Conservation (phyloP, 2,113 vertebrate genomes). For the Cygnus atratus region DNA sequence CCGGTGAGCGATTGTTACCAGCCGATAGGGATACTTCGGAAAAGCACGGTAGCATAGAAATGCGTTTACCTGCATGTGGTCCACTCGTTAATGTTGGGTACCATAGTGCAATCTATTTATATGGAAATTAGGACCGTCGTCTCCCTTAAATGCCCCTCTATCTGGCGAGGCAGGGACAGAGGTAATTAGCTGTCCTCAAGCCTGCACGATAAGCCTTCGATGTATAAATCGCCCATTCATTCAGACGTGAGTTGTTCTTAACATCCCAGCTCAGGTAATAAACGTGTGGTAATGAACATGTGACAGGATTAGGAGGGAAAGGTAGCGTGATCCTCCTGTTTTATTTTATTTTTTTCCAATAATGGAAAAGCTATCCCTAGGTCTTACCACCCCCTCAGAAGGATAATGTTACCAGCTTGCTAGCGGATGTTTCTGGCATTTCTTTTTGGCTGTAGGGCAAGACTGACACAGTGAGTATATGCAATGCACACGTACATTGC, state of each 20-base stretch:
- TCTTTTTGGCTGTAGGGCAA: background rate
- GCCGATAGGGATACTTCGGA: background rate
- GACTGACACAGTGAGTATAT: rapidly evolving
- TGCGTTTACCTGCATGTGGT: background rate
- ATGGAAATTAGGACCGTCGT: background rate
- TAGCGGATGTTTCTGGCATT: background rate
- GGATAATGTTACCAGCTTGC: rapidly evolving
- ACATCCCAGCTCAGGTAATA: background rate
- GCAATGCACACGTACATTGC: background rate
- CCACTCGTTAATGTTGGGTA: background rate
- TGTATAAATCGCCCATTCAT: background rate
- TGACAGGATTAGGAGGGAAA: background rate
- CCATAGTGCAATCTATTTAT: background rate
- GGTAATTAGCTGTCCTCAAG: background rate
- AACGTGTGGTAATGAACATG: background rate
- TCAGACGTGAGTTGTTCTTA: background rate
- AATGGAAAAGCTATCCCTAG: background rate
- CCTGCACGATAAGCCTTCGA: rapidly evolving
- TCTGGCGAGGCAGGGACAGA: background rate
- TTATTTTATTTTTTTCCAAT: background rate
- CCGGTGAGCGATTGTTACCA: background rate
- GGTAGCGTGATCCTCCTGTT: rapidly evolving
- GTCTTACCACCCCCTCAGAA: background rate
- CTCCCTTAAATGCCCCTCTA: background rate
- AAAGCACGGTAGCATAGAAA: background rate